phyloP scores from a whole-genome alignment of 2,113 vertebrate species.

The Percopsis transmontana region DNA sequence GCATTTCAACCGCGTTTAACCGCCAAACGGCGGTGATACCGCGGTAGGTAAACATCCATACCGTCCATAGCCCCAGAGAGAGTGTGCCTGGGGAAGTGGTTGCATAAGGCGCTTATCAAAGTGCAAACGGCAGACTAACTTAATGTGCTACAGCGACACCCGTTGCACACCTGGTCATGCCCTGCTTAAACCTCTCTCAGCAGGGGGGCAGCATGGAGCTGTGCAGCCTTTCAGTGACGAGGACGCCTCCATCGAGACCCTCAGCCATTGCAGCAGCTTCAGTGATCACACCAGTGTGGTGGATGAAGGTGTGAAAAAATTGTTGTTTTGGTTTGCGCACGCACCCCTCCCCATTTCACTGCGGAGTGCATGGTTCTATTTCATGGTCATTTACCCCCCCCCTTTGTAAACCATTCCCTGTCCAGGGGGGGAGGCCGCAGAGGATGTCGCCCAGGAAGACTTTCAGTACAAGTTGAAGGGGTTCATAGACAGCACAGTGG shows the following conservation, averaged over 20 bases:
- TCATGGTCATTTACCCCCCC: neutral
- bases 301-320: constrained; percentile 84
- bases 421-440: constrained; percentile 87
- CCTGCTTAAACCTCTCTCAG: neutral
- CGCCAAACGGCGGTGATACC: too few relatives aligned
- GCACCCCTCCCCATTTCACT: too few relatives aligned
- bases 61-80: too few relatives aligned
- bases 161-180: neutral
- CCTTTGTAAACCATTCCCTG: neutral
- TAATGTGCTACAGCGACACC: neutral
- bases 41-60: too few relatives aligned
- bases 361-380: too few relatives aligned
- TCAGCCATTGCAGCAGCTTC: constrained; percentile 97
- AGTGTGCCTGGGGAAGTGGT: constrained; percentile 16
- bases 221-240: constrained; percentile 97
- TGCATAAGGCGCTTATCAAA: constrained; percentile 38
- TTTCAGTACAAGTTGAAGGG: constrained; percentile 95
- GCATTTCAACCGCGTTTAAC: too few relatives aligned
- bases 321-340: too few relatives aligned
- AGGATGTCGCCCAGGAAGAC: constrained; percentile 92
- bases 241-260: constrained; percentile 95
- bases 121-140: too few relatives aligned
- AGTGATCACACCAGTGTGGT: constrained; percentile 89
- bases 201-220: constrained; percentile 88
- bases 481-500: constrained; percentile 93